Evolutionary conservation across 2,113 vertebrate genomes (phyloP).

Genomic region (Rhizomys pruinosus): DNA sequence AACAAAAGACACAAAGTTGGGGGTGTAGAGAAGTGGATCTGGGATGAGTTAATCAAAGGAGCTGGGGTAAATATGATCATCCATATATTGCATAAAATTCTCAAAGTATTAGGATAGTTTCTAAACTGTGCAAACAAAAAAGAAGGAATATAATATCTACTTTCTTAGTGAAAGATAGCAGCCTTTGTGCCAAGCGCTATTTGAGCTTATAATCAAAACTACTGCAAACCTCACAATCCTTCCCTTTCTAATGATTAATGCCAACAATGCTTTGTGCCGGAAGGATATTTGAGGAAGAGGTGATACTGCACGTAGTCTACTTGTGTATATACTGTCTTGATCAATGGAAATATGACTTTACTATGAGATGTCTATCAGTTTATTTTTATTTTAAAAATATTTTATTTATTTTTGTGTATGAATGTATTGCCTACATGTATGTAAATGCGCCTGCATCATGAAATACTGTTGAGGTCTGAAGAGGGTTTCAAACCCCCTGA

Average conservation of each 20-base stretch:
- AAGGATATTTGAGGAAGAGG: not conserved
- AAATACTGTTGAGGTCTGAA: too few relatives aligned
- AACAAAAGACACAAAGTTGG: too few relatives aligned
- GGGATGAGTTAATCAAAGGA: too few relatives aligned
- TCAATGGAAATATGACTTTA: not conserved
- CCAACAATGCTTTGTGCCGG: not conserved
- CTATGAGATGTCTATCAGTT: not conserved
- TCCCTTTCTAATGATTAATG: not conserved
- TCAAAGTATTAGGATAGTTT: too few relatives aligned
- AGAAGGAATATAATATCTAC: not conserved
- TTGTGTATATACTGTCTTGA: not conserved
- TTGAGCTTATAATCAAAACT: not conserved
- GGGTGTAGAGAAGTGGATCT: too few relatives aligned
- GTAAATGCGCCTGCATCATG: too few relatives aligned
- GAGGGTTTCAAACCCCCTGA: too few relatives aligned
- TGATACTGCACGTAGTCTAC: not conserved
- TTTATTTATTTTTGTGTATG: too few relatives aligned
- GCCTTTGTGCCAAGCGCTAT: not conserved
- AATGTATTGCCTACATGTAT: too few relatives aligned
- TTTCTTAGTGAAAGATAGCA: not conserved
- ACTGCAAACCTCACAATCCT: not conserved
- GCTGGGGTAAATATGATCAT: not conserved
- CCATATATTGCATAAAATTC: too few relatives aligned
- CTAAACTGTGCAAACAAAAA: not conserved
- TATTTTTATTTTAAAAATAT: too few relatives aligned